phyloP scores from a whole-genome alignment of 2,113 vertebrate genomes.

The Grantiella picta region DNA sequence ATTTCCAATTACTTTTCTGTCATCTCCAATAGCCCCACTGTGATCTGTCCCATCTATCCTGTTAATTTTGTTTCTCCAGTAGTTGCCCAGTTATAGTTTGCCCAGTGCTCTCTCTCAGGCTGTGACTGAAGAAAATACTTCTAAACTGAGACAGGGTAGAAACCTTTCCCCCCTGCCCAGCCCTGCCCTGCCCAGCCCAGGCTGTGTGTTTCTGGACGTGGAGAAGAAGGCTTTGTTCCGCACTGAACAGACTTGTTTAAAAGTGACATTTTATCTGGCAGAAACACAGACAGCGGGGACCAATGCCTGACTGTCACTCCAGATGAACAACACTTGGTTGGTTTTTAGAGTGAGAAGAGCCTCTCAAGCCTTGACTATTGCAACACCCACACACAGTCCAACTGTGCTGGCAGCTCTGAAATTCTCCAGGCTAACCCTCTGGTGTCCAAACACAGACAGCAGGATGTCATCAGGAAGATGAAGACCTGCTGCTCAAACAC shows the following conservation, averaged over 20 bases:
- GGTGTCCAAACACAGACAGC: slow-evolving; percentile 41
- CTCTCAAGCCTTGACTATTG: neutral
- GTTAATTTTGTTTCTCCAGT: neutral
- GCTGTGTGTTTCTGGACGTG: neutral
- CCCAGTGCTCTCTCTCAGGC: neutral
- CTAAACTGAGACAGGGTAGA: neutral
- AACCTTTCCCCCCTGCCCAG: neutral
- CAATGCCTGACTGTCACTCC: slow-evolving; percentile 30
- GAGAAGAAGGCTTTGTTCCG: neutral
- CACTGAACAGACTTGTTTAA: neutral
- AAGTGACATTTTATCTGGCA: slow-evolving; percentile 1
- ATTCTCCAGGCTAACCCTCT: neutral
- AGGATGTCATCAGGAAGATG: neutral
- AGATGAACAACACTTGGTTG: slow-evolving; percentile 29
- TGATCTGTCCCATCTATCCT: neutral
- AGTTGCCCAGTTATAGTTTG: neutral
- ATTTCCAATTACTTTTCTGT: neutral
- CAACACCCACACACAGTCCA: slow-evolving; percentile 3
- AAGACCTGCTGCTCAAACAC: slow-evolving; percentile 22
- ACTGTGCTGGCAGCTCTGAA: slow-evolving; percentile 31
- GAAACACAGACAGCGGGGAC: slow-evolving; percentile 11
- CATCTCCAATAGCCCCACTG: neutral
- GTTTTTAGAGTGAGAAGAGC: neutral
- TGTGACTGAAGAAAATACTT: neutral
- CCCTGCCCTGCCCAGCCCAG: neutral